Conservation (phyloP, 2,888 invertebrate genomes). For the Callosobruchus maculatus region DNA sequence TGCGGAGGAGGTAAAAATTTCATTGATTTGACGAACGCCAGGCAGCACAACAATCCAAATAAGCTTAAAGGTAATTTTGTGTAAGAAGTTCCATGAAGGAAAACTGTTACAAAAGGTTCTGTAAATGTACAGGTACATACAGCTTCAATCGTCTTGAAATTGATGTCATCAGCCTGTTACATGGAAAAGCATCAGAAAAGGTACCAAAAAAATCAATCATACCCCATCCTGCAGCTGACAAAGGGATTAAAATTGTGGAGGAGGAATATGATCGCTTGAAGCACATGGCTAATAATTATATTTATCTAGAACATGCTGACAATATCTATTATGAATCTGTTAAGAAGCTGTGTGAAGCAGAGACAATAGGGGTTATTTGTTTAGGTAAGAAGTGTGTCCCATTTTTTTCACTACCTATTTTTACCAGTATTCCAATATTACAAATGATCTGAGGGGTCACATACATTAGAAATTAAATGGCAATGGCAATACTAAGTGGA, state of each 20-base stretch:
- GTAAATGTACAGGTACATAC: conserved; percentile 8
- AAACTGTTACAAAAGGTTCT: no score
- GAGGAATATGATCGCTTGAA: conserved; percentile 26
- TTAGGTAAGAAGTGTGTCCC: no score
- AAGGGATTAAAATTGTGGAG: conserved; percentile 20
- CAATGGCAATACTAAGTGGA: no score
- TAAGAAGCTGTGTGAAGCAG: conserved; percentile 18
- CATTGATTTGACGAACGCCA: conserved; percentile 20
- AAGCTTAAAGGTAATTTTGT: conserved; percentile 12
- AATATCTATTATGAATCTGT: conserved; percentile 26
- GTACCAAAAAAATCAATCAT: background rate
- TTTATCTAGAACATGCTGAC: conserved; percentile 25
- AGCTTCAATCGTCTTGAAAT: conserved; percentile 28
- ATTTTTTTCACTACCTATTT: no score
- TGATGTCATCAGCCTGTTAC: conserved; percentile 15
- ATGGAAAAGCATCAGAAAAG: conserved; percentile 12
- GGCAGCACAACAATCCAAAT: conserved; percentile 25
- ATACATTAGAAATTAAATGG: no score
- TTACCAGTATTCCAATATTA: no score
- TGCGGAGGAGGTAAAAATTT: conserved; percentile 22
- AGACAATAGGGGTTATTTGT: conserved; percentile 24
- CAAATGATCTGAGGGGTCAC: no score
- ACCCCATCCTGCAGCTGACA: conserved; percentile 2
- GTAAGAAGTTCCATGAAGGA: no score
- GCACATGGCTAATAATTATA: conserved; percentile 19